These are phyloP conservation scores for Chrysina gloriosa DNA, from an alignment of 2,888 invertebrate species.

Conservation along the genomic window DNA sequence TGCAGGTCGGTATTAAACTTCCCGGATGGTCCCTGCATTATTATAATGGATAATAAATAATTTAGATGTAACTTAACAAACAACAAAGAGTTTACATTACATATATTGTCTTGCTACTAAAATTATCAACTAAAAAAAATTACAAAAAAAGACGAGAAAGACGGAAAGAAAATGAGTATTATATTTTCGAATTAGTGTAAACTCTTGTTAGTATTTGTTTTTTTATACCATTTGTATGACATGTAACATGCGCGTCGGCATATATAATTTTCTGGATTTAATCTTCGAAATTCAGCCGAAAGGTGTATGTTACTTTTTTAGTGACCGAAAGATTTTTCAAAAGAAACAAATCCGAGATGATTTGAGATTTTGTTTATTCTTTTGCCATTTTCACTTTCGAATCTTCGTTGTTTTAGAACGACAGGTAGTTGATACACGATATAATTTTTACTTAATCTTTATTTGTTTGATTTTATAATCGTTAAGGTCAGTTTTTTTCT, in stretches of 20 bases:
- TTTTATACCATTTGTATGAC: background rate
- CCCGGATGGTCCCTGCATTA: constrained; percentile 49
- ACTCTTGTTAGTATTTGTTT: constrained; percentile 43
- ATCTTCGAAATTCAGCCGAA: too few species aligned
- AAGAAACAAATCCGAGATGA: too few species aligned
- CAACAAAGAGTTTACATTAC: constrained; percentile 45
- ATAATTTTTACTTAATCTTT: constrained; percentile 28
- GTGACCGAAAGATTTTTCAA: too few species aligned
- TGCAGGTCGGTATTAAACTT: constrained; percentile 59
- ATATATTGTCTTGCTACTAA: too few species aligned
- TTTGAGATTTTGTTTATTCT: too few species aligned
- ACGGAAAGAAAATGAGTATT: constrained; percentile 3
- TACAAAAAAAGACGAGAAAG: background rate
- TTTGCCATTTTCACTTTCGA: too few species aligned
- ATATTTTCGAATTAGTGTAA: constrained; percentile 42
- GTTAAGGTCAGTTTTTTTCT: background rate
- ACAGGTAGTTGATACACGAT: too few species aligned
- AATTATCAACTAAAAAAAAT: too few species aligned
- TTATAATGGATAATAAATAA: constrained; percentile 45
- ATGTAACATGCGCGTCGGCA: too few species aligned
- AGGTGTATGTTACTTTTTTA: too few species aligned
- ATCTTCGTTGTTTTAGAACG: too few species aligned
- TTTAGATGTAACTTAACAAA: constrained; percentile 37
- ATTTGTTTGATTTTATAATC: constrained; percentile 4
- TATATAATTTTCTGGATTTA: too few species aligned